phyloP scores from a whole-genome alignment of 2,113 vertebrate species.

The Tetrao urogallus region DNA sequence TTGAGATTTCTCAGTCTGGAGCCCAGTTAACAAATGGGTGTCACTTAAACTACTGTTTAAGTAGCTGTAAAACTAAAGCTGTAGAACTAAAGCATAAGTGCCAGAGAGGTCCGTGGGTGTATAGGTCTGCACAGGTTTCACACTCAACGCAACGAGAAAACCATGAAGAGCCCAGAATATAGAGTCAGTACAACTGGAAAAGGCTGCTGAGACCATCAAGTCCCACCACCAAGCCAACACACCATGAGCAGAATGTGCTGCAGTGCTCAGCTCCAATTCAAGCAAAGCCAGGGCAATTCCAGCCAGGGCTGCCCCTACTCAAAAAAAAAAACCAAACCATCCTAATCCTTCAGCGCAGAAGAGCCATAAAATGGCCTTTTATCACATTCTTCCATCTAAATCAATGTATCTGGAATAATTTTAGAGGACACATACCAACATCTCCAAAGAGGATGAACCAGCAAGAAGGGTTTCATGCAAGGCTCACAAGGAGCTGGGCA shows the following conservation, averaged over 20 bases:
- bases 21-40: not conserved
- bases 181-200: no score
- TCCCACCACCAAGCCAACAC: no score
- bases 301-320: no score
- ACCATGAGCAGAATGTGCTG: not conserved
- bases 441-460: not conserved
- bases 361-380: no score
- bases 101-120: accelerated
- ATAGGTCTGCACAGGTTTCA: not conserved
- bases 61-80: not conserved
- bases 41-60: not conserved
- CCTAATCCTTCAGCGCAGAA: no score
- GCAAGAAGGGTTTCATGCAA: not conserved
- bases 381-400: not conserved
- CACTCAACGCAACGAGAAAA: not conserved
- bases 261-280: not conserved
- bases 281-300: not conserved
- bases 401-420: not conserved
- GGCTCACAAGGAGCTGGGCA: not conserved
- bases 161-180: no score
- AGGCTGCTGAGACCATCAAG: no score
- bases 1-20: not conserved
- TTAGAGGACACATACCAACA: not conserved
- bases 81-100: not conserved
- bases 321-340: no score